These are phyloP conservation scores for Dyspetes luteomarginatus DNA, from an alignment of 2,888 invertebrate genomes.

Conservation along the genomic window DNA sequence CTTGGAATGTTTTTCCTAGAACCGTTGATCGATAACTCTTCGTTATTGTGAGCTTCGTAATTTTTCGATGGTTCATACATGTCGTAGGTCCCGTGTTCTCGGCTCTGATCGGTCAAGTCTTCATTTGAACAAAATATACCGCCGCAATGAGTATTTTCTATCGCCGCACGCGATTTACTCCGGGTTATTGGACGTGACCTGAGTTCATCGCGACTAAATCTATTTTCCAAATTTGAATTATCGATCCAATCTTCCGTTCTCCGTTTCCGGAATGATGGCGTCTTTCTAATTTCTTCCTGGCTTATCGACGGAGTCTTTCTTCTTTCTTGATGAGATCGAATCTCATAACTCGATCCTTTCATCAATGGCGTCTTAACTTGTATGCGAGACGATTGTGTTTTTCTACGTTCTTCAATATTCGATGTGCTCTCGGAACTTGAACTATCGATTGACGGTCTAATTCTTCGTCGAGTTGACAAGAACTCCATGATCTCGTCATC, in stretches of 20 bases:
- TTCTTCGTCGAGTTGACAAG: slow-evolving; percentile 15
- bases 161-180: slow-evolving; percentile 24
- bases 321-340: neutral
- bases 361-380: neutral
- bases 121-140: neutral
- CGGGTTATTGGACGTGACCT: slow-evolving; percentile 9
- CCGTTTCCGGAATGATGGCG: neutral
- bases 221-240: slow-evolving; percentile 11
- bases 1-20: neutral
- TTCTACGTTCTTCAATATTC: neutral
- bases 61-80: neutral
- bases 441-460: neutral
- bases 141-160: neutral
- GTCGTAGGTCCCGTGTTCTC: neutral
- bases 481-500: slow-evolving; percentile 56
- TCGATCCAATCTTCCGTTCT: neutral
- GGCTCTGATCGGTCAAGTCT: neutral
- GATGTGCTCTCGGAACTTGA: neutral
- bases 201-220: neutral
- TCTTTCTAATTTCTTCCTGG: neutral
- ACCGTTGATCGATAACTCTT: neutral
- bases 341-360: neutral
- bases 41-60: neutral
- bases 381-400: neutral
- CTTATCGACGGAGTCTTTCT: neutral